These are phyloP conservation scores for Thyatira batis DNA, from an alignment of 2,888 invertebrate genomes.

Conservation along the genomic window DNA sequence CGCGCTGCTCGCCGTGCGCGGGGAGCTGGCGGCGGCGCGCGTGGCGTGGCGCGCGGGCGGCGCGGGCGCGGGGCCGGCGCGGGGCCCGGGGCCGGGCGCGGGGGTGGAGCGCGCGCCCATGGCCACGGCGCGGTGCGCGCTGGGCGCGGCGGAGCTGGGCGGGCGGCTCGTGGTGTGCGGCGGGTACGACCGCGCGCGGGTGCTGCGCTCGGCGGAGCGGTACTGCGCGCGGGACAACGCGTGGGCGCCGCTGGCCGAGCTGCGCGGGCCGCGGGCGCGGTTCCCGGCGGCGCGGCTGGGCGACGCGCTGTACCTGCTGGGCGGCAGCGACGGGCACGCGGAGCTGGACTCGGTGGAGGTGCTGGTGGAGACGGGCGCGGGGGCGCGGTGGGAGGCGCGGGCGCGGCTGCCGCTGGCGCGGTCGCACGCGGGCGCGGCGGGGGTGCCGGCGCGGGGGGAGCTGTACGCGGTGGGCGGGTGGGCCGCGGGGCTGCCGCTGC, in stretches of 20 bases:
- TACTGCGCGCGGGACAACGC: constrained; percentile 87
- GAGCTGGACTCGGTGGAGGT: constrained; percentile 85
- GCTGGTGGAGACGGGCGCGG: constrained; percentile 34
- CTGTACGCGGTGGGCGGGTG: constrained; percentile 92
- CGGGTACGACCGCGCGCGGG: constrained; percentile 92
- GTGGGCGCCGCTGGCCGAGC: constrained; percentile 86
- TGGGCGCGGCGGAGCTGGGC: constrained; percentile 87
- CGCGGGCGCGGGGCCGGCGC: constrained; percentile 85
- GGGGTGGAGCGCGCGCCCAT: constrained; percentile 73
- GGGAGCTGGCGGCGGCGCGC: constrained; percentile 36
- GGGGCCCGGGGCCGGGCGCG: constrained; percentile 86
- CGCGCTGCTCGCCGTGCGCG: constrained; percentile 53
- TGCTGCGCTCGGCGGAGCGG: constrained; percentile 88
- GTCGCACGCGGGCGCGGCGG: constrained; percentile 87
- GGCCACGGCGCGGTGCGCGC: constrained; percentile 84
- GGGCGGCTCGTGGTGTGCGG: constrained; percentile 90
- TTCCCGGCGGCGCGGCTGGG: constrained; percentile 87
- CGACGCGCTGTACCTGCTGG: constrained; percentile 88
- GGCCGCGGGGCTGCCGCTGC: constrained; percentile 83
- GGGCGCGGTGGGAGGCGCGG: constrained; percentile 32
- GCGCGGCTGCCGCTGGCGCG: constrained; percentile 78
- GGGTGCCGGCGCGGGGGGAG: constrained; percentile 78
- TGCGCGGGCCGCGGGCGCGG: constrained; percentile 89
- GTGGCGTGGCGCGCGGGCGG: constrained; percentile 62
- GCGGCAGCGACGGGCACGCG: constrained; percentile 91